Percentiles rank a stretch among this genome's conserved stretches.
phyloP scores from a whole-genome alignment of 2,797 vertebrate genomes.

The Takifugu ocellatus region DNA sequence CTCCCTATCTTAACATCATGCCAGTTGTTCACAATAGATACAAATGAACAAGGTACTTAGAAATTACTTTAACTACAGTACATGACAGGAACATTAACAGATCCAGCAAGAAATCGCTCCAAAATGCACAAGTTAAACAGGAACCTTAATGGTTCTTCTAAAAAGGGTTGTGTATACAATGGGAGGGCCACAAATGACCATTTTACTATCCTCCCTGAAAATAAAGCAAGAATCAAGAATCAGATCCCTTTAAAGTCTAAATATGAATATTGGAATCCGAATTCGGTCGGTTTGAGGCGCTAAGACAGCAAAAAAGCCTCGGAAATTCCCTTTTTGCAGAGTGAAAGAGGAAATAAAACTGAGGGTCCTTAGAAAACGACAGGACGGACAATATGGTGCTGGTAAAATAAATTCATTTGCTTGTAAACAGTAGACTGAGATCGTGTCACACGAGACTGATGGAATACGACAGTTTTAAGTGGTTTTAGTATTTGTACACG shows the following conservation, averaged over 20 bases:
- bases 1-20: constrained; percentile 48
- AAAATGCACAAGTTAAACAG: constrained; percentile 27
- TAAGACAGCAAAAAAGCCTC: constrained; percentile 11
- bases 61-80: constrained; percentile 48
- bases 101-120: constrained; percentile 38
- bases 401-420: constrained; percentile 22
- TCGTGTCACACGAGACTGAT: constrained; percentile 1
- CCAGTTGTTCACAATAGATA: constrained; percentile 52
- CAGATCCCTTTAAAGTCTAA: constrained; percentile 49
- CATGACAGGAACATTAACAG: constrained; percentile 39
- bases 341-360: constrained; percentile 12
- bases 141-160: constrained; percentile 23
- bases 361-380: constrained; percentile 2
- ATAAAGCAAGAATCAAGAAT: constrained; percentile 32
- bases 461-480: constrained; percentile 11
- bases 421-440: constrained; percentile 28
- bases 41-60: constrained; percentile 45
- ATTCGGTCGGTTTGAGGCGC: constrained; percentile 32
- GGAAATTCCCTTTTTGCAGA: constrained; percentile 39
- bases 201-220: constrained; percentile 6
- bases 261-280: constrained; percentile 24
- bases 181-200: constrained; percentile 23
- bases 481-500: constrained; percentile 17
- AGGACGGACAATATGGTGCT: constrained; percentile 17
- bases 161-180: constrained; percentile 21